Evolutionary conservation across 2,888 invertebrate species (phyloP).

Genomic region (Oxyteleia sp.): DNA sequence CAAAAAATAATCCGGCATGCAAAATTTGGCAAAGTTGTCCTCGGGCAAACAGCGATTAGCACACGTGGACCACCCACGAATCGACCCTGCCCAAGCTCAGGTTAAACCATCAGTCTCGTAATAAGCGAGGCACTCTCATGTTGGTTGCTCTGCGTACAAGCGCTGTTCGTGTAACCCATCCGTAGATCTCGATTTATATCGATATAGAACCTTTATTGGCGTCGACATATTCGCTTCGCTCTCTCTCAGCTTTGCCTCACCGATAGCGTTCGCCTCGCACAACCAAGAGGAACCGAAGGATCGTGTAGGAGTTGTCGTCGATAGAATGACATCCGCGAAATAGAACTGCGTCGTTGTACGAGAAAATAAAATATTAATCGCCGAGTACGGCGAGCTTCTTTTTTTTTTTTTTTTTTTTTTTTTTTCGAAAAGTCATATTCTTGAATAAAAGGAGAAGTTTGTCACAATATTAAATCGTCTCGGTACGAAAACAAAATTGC

Average conservation of each 20-base stretch:
- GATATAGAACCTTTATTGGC: constrained; percentile 87
- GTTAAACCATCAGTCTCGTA: constrained; percentile 81
- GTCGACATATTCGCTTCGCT: constrained; percentile 82
- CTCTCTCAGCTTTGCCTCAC: constrained; percentile 40
- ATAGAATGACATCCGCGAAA: constrained; percentile 70
- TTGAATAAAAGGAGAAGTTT: too few species aligned
- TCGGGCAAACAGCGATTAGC: constrained; percentile 44
- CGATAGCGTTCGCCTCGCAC: constrained; percentile 43
- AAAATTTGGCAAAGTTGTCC: constrained; percentile 46
- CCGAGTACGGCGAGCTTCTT: constrained; percentile 30
- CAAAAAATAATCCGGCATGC: constrained; percentile 32
- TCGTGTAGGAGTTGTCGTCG: constrained; percentile 74
- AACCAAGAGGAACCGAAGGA: constrained; percentile 32
- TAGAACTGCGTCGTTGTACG: constrained; percentile 63
- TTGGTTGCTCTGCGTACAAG: constrained; percentile 85
- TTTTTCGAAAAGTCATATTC: too few species aligned
- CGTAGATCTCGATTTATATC: constrained; percentile 87
- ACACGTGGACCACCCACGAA: constrained; percentile 85
- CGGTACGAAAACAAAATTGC: too few species aligned
- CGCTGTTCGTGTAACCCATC: constrained; percentile 86
- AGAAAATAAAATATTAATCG: constrained; percentile 67
- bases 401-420: too few species aligned
- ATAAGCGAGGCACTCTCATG: constrained; percentile 85
- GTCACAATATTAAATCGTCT: too few species aligned
- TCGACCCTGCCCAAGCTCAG: constrained; percentile 83